Percentiles rank a stretch among this genome's conserved stretches.
Evolutionary conservation across 2,888 invertebrate species (phyloP).

Genomic region (Agrilus cyanescens): DNA sequence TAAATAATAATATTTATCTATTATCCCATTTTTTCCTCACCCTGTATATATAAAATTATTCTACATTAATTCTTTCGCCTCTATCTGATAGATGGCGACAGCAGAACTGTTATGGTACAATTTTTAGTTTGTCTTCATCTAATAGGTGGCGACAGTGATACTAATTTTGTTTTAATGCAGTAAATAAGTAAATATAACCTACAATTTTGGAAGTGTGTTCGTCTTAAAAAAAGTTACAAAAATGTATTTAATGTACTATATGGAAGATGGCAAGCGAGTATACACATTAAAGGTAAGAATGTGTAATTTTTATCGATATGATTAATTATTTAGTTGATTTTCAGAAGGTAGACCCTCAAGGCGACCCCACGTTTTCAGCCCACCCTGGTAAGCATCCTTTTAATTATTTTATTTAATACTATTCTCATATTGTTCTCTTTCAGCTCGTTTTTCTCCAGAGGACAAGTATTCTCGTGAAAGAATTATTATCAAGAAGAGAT

Average conservation of each 20-base stretch:
- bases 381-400: constrained; percentile 56
- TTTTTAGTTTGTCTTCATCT: too few species aligned
- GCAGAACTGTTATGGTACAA: too few species aligned
- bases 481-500: constrained; percentile 80
- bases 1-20: too few species aligned
- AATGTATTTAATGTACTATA: constrained; percentile 69
- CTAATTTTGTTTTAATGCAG: too few species aligned
- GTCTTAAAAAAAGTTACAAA: constrained; percentile 15
- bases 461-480: constrained; percentile 86
- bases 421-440: constrained; percentile 26
- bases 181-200: too few species aligned
- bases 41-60: too few species aligned
- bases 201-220: too few species aligned
- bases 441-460: constrained; percentile 90
- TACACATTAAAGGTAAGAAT: constrained; percentile 70
- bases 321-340: constrained; percentile 25
- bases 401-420: not conserved
- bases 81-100: too few species aligned
- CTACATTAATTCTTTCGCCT: too few species aligned
- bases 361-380: constrained; percentile 74
- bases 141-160: too few species aligned
- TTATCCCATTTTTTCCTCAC: too few species aligned
- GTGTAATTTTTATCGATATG: constrained; percentile 2
- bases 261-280: constrained; percentile 65
- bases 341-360: constrained; percentile 67